Conservation (phyloP, 2,113 vertebrate species). For the Sebastes fasciatus region DNA sequence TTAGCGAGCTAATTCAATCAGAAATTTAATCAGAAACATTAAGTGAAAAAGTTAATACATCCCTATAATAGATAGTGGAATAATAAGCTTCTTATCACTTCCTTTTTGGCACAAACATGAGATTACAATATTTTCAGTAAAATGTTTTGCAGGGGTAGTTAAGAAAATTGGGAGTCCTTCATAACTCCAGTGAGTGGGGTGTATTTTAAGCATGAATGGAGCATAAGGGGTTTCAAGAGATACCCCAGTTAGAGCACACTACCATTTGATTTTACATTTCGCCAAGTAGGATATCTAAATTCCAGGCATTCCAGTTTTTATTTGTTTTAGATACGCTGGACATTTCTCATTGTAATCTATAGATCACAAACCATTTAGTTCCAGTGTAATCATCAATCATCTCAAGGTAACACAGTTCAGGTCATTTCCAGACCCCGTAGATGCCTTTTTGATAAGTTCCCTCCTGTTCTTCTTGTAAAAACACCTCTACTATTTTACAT, state of each 20-base stretch:
- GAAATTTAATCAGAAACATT: not conserved
- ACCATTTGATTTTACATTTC: not conserved
- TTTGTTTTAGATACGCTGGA: not conserved
- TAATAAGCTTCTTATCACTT: not conserved
- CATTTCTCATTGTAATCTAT: not conserved
- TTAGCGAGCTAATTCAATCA: not conserved
- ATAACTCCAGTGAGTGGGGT: not conserved
- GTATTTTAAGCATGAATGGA: not conserved
- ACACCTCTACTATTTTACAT: conserved; percentile 29
- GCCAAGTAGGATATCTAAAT: not conserved
- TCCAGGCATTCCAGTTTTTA: not conserved
- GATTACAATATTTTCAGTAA: not conserved
- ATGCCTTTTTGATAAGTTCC: conserved; percentile 13
- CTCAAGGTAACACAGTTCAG: conserved; percentile 17
- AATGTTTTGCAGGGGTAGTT: not conserved
- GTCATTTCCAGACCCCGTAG: conserved; percentile 14
- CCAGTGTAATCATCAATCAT: not conserved
- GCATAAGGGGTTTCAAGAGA: not conserved
- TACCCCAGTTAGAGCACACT: no score
- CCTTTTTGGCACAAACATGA: not conserved
- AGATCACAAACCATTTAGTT: not conserved
- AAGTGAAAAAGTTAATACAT: not conserved
- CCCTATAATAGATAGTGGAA: not conserved
- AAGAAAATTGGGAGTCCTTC: not conserved
- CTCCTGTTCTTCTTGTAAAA: conserved; percentile 31